These are phyloP conservation scores for Trimorus sp. DNA, from an alignment of 2,888 invertebrate species.

Conservation along the genomic window DNA sequence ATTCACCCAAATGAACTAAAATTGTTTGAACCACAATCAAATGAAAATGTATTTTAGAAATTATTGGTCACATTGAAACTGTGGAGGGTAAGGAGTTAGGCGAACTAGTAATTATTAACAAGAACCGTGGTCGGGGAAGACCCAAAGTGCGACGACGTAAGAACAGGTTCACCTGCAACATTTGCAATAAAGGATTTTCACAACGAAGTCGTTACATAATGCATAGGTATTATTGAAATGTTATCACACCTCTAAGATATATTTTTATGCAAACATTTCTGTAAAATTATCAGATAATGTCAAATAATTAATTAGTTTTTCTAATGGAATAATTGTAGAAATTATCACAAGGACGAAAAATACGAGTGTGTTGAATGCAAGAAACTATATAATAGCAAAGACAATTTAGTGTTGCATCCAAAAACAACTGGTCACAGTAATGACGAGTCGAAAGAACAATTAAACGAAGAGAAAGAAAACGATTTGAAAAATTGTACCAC, in stretches of 20 bases:
- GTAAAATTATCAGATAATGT: too few species aligned
- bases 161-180: constrained; percentile 82
- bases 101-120: constrained; percentile 85
- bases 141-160: constrained; percentile 82
- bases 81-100: constrained; percentile 84
- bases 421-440: constrained; percentile 83
- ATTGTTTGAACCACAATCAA: neutral
- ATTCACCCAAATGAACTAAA: too few species aligned
- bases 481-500: neutral
- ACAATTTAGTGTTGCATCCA: constrained; percentile 84
- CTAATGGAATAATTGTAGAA: constrained; percentile 69
- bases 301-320: too few species aligned
- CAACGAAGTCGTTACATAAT: constrained; percentile 82
- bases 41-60: constrained; percentile 76
- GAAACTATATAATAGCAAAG: constrained; percentile 82
- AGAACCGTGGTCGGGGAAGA: constrained; percentile 83
- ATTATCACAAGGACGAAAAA: constrained; percentile 84
- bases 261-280: too few species aligned
- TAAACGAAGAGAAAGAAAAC: constrained; percentile 32
- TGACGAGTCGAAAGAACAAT: constrained; percentile 81
- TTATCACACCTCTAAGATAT: too few species aligned
- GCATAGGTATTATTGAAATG: constrained; percentile 76
- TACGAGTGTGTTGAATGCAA: constrained; percentile 85
- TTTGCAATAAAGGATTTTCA: constrained; percentile 83
- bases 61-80: constrained; percentile 87